phyloP scores from a whole-genome alignment of 37 sponge, comb jelly and placozoan species.

The Crambe crambe region DNA sequence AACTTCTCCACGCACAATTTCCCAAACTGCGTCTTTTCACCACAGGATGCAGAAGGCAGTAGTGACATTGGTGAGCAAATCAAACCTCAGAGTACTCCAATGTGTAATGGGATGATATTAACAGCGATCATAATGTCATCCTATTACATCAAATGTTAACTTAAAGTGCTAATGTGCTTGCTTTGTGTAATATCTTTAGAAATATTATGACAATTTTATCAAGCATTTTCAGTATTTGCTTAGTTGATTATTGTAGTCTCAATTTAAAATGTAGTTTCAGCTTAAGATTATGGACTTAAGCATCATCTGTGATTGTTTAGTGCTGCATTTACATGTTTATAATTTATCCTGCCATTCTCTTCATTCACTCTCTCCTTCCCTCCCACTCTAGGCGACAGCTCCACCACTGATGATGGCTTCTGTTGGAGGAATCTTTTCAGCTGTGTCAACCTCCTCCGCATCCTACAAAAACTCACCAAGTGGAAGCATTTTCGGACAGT shows the following conservation, averaged over 20 bases:
- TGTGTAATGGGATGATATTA: too few species aligned
- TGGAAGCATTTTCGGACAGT: conserved; percentile 94
- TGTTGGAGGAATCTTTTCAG: conserved; percentile 94
- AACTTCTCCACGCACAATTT: conserved; percentile 75
- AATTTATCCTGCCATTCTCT: too few species aligned
- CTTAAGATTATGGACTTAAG: too few species aligned
- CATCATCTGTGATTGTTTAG: too few species aligned
- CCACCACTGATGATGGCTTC: conserved; percentile 42
- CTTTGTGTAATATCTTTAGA: neutral
- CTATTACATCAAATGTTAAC: neutral
- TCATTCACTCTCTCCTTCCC: too few species aligned
- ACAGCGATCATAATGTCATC: neutral
- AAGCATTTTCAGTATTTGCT: too few species aligned
- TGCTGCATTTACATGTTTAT: too few species aligned
- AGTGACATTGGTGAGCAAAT: neutral
- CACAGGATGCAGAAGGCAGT: conserved; percentile 23
- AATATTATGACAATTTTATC: too few species aligned
- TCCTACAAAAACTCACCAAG: conserved; percentile 94
- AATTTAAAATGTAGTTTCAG: too few species aligned
- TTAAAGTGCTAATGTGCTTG: neutral
- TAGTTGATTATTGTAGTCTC: too few species aligned
- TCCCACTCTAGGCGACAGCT: conserved; percentile 22
- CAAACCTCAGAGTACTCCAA: too few species aligned
- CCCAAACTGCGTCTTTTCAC: conserved; percentile 68
- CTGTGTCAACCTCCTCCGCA: conserved; percentile 88